These are phyloP conservation scores for Chaetodon trifascialis DNA, from an alignment of 2,113 vertebrate species.

Conservation along the genomic window DNA sequence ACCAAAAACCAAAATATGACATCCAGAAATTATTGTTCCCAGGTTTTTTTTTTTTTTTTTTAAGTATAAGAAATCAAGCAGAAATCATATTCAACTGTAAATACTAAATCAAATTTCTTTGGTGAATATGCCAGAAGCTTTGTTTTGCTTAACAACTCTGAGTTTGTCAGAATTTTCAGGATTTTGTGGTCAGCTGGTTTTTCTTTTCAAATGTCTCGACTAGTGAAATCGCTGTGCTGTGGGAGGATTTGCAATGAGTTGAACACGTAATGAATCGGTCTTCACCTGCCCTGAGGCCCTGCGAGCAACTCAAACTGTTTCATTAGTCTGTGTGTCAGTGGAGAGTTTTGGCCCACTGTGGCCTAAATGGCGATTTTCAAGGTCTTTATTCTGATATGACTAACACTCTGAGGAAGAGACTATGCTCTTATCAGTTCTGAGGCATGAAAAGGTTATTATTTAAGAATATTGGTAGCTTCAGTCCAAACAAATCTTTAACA, in stretches of 20 bases:
- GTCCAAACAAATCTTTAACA: neutral
- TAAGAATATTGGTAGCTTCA: neutral
- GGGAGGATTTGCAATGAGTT: neutral
- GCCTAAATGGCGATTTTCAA: neutral
- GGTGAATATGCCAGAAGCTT: neutral
- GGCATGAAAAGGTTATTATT: neutral
- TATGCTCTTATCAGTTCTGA: neutral
- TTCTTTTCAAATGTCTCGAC: neutral
- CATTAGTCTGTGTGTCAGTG: constrained; percentile 21
- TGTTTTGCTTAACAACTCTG: neutral
- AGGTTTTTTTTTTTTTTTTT: neutral
- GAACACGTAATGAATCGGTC: neutral
- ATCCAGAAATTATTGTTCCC: no score
- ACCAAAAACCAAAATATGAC: neutral
- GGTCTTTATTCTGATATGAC: neutral
- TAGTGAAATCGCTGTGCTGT: neutral
- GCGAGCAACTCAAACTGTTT: constrained; percentile 10
- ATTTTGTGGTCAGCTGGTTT: neutral
- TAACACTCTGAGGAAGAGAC: constrained; percentile 1
- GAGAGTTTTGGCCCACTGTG: constrained; percentile 15
- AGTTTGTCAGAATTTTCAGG: neutral
- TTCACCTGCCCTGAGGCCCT: constrained; percentile 9
- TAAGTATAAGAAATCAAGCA: neutral
- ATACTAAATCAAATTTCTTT: neutral
- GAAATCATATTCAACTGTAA: no score